phyloP scores from a whole-genome alignment of 1,140 invertebrate species.

The Drosophila littoralis region DNA sequence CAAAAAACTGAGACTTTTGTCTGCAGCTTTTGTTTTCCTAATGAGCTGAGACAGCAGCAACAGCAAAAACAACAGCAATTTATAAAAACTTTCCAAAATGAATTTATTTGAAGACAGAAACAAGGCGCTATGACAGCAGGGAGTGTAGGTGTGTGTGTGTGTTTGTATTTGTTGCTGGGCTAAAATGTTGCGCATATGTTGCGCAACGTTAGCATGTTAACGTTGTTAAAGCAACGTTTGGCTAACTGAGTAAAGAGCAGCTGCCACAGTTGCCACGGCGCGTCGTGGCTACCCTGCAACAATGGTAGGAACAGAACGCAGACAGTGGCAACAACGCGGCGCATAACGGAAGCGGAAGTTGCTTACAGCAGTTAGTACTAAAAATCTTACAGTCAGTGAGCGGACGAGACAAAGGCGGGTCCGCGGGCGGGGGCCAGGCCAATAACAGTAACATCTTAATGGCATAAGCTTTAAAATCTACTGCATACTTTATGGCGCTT shows the following conservation, averaged over 20 bases:
- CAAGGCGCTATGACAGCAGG: constrained; percentile 27
- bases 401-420: neutral
- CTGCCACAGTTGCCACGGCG: constrained; percentile 28
- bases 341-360: constrained; percentile 78
- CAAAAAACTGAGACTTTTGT: constrained; percentile 53
- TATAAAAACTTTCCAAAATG: constrained; percentile 78
- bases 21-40: constrained; percentile 74
- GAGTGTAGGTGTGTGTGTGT: constrained; percentile 1
- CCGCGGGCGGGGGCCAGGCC: constrained; percentile 2
- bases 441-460: constrained; percentile 45
- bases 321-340: constrained; percentile 46
- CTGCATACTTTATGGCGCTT: constrained; percentile 44
- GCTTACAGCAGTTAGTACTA: constrained; percentile 65
- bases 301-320: constrained; percentile 49
- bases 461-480: constrained; percentile 66
- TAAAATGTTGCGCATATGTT: constrained; percentile 70
- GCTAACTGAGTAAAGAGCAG: constrained; percentile 34
- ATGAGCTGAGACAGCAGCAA: constrained; percentile 62
- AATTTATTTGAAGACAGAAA: constrained; percentile 59
- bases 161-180: constrained; percentile 6
- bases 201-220: constrained; percentile 58
- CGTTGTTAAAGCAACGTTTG: constrained; percentile 33
- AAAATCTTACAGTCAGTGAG: constrained; percentile 25
- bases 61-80: constrained; percentile 41
- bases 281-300: constrained; percentile 43